Evolutionary conservation across 2,113 vertebrate species (phyloP).

Genomic region (Muscicapa adusta): DNA sequence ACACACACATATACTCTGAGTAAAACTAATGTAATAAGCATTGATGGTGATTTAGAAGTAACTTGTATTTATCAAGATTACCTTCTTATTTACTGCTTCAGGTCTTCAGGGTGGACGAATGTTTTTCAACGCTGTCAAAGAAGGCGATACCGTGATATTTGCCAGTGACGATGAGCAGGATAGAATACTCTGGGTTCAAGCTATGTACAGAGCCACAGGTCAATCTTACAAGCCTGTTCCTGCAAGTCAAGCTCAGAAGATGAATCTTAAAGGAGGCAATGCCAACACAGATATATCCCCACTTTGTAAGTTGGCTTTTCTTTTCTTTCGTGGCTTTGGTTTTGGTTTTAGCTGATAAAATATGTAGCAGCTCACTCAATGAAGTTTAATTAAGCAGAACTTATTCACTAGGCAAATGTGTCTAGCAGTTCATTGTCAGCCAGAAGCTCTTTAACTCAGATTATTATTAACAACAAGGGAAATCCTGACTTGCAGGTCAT

Average conservation of each 20-base stretch:
- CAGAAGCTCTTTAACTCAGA: slow-evolving; percentile 1
- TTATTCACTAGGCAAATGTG: not conserved
- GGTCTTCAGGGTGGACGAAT: slow-evolving; percentile 88
- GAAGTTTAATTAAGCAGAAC: slow-evolving; percentile 33
- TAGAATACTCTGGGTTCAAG: slow-evolving; percentile 91
- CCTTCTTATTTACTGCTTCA: slow-evolving; percentile 51
- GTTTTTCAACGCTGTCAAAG: slow-evolving; percentile 94
- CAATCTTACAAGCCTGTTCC: slow-evolving; percentile 94
- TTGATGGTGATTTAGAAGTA: not conserved
- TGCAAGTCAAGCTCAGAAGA: slow-evolving; percentile 80
- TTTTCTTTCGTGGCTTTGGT: not conserved
- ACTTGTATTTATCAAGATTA: not conserved
- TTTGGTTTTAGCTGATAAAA: not conserved
- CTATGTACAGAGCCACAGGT: slow-evolving; percentile 95
- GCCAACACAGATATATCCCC: slow-evolving; percentile 75
- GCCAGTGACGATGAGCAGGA: slow-evolving; percentile 94
- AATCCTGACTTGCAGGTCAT: slow-evolving; percentile 43
- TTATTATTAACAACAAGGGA: slow-evolving; percentile 4
- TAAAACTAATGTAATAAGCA: not conserved
- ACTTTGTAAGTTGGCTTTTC: slow-evolving; percentile 79
- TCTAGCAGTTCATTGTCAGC: slow-evolving; percentile 11
- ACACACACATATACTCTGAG: not conserved
- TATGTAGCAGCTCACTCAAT: not conserved
- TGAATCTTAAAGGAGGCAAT: slow-evolving; percentile 80
- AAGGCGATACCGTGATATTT: slow-evolving; percentile 91